These are phyloP conservation scores for Elysia crispata DNA, from an alignment of 2,888 invertebrate genomes.

Conservation along the genomic window DNA sequence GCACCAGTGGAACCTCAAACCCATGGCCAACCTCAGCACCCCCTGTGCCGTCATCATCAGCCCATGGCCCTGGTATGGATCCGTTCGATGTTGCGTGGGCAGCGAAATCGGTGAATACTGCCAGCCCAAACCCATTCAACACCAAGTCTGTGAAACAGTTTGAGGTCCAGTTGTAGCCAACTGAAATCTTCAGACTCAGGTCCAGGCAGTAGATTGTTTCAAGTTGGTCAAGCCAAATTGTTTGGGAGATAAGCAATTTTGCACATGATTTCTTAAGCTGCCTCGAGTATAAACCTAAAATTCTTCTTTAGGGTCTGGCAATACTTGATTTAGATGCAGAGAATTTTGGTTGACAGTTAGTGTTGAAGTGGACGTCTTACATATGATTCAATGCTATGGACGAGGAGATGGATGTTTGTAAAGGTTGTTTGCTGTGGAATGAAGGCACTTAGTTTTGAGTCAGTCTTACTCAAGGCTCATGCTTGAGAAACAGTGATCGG, in stretches of 20 bases:
- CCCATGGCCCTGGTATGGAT: conserved; percentile 78
- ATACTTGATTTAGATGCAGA: no score
- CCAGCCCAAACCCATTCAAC: conserved; percentile 50
- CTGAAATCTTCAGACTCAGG: neutral
- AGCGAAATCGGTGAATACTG: conserved; percentile 80
- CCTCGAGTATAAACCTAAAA: no score
- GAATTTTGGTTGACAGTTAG: no score
- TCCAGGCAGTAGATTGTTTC: neutral
- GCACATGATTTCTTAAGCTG: no score
- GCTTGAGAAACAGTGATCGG: no score
- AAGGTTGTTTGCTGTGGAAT: no score
- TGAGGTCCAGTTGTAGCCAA: conserved; percentile 56
- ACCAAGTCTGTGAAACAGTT: conserved; percentile 58
- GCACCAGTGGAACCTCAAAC: conserved; percentile 43
- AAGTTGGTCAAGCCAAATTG: neutral
- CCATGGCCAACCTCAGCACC: conserved; percentile 49
- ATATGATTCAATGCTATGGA: no score
- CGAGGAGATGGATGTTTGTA: no score
- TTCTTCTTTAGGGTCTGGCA: no score
- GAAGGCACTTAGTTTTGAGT: no score
- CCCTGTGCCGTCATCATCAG: conserved; percentile 49
- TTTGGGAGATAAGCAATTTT: neutral
- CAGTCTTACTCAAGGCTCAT: no score
- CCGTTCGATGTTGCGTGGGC: conserved; percentile 93
- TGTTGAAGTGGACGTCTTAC: no score